A percentile compares a stretch with the other conserved stretches of the same genome.
phyloP scores from a whole-genome alignment of 2,888 invertebrate species.

The Watsonalla binaria region DNA sequence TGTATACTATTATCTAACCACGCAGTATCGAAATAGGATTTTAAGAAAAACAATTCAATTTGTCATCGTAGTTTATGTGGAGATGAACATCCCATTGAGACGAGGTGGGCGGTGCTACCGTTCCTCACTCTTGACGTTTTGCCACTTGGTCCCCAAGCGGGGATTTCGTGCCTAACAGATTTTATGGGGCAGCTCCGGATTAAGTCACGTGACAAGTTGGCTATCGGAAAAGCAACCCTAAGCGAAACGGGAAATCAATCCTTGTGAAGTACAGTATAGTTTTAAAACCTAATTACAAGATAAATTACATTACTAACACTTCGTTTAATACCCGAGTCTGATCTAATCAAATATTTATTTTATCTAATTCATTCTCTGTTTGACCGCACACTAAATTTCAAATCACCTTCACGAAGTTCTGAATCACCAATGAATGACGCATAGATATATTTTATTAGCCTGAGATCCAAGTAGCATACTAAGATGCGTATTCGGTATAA shows the following conservation, averaged over 20 bases:
- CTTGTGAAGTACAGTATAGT: not conserved
- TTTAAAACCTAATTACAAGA: no score
- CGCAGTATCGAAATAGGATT: not conserved
- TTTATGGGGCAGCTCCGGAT: conserved; percentile 32
- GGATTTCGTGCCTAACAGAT: conserved; percentile 32
- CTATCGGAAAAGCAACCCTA: not conserved
- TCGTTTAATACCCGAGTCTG: no score
- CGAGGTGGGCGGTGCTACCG: conserved; percentile 28
- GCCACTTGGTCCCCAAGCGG: conserved; percentile 24
- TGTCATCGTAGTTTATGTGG: not conserved
- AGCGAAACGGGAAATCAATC: not conserved
- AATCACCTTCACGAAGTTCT: not conserved
- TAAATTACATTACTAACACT: no score
- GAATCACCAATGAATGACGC: not conserved
- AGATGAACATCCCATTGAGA: conserved; percentile 17
- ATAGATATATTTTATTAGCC: not conserved
- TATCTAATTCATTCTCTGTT: no score
- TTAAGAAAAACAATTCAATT: conserved; percentile 1
- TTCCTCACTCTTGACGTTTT: conserved; percentile 30
- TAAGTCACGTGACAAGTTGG: conserved; percentile 17
- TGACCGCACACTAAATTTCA: no score
- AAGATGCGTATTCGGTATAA: not conserved
- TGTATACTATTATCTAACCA: not conserved
- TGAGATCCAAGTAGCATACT: not conserved
- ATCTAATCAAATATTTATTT: no score